phyloP scores from a whole-genome alignment of 2,888 invertebrate species.

The Drosophila yooni region DNA sequence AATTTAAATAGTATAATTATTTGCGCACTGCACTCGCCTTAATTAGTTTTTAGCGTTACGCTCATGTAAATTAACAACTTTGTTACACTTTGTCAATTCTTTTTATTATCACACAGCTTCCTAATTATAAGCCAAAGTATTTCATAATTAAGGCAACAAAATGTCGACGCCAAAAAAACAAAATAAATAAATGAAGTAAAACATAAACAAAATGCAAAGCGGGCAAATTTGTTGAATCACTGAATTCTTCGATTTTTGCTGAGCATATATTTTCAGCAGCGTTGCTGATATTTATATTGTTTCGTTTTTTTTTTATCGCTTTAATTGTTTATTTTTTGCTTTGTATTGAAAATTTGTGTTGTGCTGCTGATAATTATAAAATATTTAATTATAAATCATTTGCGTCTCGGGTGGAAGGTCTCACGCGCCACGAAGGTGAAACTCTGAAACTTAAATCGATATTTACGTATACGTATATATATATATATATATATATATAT shows the following conservation, averaged over 20 bases:
- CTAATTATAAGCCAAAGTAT: slow-evolving; percentile 55
- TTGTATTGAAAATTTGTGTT: slow-evolving; percentile 19
- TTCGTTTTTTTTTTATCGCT: slow-evolving; percentile 38
- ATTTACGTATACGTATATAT: slow-evolving; percentile 9
- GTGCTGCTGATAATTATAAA: slow-evolving; percentile 67
- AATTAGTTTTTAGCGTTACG: slow-evolving; percentile 44
- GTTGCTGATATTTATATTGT: slow-evolving; percentile 52
- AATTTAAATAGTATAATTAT: slow-evolving; percentile 46
- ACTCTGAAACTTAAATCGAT: slow-evolving; percentile 55
- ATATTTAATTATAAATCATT: slow-evolving; percentile 80
- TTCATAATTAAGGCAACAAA: slow-evolving; percentile 61
- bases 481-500: background rate
- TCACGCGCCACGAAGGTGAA: slow-evolving; percentile 76
- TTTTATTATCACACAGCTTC: slow-evolving; percentile 60
- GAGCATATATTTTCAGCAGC: slow-evolving; percentile 62
- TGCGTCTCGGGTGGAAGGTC: slow-evolving; percentile 63
- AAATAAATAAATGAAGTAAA: slow-evolving; percentile 1
- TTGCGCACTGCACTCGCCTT: slow-evolving; percentile 40
- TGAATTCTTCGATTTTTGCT: slow-evolving; percentile 31
- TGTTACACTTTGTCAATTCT: slow-evolving; percentile 46
- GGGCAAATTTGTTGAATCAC: slow-evolving; percentile 48
- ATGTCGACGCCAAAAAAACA: too few relatives aligned
- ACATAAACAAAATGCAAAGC: slow-evolving; percentile 20
- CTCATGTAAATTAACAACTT: slow-evolving; percentile 64
- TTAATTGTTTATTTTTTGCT: slow-evolving; percentile 40